Evolutionary conservation across 2,113 vertebrate species (phyloP).

Genomic region (Grallaria varia): DNA sequence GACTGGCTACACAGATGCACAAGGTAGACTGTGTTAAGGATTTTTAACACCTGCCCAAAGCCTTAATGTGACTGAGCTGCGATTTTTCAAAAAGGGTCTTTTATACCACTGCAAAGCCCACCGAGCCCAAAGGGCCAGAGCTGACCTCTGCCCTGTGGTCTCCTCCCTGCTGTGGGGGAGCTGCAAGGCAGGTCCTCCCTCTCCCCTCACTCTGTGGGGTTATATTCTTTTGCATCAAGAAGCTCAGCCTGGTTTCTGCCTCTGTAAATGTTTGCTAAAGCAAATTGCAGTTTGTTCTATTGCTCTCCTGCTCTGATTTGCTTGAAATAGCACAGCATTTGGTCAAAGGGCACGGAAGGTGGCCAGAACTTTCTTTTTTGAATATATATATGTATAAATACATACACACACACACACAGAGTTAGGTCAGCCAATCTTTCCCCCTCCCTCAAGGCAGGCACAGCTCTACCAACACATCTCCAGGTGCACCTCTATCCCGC

Average conservation of each 20-base stretch:
- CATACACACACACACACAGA: rapidly evolving
- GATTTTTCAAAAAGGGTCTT: not conserved
- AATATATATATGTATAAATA: not conserved
- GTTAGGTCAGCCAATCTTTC: not conserved
- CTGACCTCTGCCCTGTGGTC: not conserved
- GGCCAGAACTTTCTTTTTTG: not conserved
- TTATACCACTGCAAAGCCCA: not conserved
- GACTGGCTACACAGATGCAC: not conserved
- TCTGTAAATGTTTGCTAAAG: not conserved
- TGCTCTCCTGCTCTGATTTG: not conserved
- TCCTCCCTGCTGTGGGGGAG: rapidly evolving
- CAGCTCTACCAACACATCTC: not conserved
- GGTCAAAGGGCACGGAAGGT: not conserved
- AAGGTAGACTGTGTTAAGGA: not conserved
- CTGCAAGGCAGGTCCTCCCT: not conserved
- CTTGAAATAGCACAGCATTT: not conserved
- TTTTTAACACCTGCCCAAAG: slow-evolving; percentile 28
- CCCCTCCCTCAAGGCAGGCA: not conserved
- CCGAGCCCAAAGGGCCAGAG: not conserved
- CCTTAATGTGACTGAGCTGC: not conserved
- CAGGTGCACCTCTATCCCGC: not conserved
- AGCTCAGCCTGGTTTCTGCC: not conserved
- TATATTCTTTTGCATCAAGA: not conserved
- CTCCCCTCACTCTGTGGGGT: not conserved
- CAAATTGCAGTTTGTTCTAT: not conserved